phyloP scores from a whole-genome alignment of 2,113 vertebrate genomes.

The Condylura cristata region DNA sequence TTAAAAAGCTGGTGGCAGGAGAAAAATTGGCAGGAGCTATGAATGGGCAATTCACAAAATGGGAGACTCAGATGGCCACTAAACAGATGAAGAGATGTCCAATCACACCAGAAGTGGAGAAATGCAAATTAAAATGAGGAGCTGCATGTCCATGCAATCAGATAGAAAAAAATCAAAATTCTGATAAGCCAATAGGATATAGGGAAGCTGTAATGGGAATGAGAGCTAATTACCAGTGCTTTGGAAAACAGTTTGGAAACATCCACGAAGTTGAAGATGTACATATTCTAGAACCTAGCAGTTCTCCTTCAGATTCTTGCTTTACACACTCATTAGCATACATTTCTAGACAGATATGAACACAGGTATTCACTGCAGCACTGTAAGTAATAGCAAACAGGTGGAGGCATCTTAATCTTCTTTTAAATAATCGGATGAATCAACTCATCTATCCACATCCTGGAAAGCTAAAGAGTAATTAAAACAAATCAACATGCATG shows the following conservation, averaged over 20 bases:
- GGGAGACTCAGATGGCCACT: not conserved
- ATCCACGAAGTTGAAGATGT: not conserved
- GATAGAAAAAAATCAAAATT: conserved; percentile 7
- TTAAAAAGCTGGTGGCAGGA: not conserved
- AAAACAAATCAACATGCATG: not conserved
- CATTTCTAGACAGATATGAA: not conserved
- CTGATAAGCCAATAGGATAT: not conserved
- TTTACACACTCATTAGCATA: not conserved
- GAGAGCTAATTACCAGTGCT: not conserved
- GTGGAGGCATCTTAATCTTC: not conserved
- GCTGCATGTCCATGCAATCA: not conserved
- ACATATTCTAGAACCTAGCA: not conserved
- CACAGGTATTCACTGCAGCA: not conserved
- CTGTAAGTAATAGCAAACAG: not conserved
- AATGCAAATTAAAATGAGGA: not conserved
- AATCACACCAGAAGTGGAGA: not conserved
- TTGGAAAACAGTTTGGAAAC: not conserved
- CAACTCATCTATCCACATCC: not conserved
- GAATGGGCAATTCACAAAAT: not conserved
- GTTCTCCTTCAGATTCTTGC: not conserved
- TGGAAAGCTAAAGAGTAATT: not conserved
- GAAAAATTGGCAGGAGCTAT: not conserved
- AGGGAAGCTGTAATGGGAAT: not conserved
- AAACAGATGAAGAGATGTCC: not conserved
- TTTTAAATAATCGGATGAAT: not conserved